Evolutionary conservation across 2,113 vertebrate species (phyloP), one percentile per base, ranked within the genome.

Genomic region (Otocyon megalotis): DNA sequence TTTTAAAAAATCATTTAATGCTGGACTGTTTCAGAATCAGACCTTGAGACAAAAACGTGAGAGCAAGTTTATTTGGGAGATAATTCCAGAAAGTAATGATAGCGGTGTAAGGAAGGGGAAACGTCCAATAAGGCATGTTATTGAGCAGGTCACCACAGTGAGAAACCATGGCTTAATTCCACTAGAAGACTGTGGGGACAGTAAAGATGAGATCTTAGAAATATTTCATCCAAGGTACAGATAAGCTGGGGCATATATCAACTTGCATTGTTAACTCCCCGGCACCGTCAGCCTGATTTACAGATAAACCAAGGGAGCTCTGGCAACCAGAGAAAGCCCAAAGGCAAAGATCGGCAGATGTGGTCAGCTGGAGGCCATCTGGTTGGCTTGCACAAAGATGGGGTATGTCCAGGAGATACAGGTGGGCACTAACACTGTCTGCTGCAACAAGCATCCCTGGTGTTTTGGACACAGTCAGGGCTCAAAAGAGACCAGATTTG

Each of bases 11-110:
- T 67, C 76, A 56, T 83, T 17, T 76, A 63, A 80, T 28, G 2
- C 43, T 83, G 14, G 54, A 87, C 83, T 97, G 9, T 86, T 28
- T 83, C 56, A 90, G 69, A 95, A 83, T 90, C 48, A 88, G 43
- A 90, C 5, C 20, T 43, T 19, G 24, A 96, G 37, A 96, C 0
- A 43, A 87, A n/a, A 92, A 53, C 56, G 14, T 54, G 69, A 93
- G 30, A 86, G 32, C 5, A 43, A 37, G 48, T 72, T 96, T 77
- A 62, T 67, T 72, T 67, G 63, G 71, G 56, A 69, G 48, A 22
- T 37, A 74, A 88, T 84, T 62, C 56, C 37, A 13, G 71, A 85
- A 79, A 85, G n/a, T 35, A 76, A 19, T 50, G 43, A 74, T 10
- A 95, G 16, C 30, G 26, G n/a, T 58, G 22, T 72, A 37, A 95